A percentile compares a stretch with the other conserved stretches of the same genome.
Conservation (phyloP, 2,888 invertebrate species). For the Scaptomyza tumidula region DNA sequence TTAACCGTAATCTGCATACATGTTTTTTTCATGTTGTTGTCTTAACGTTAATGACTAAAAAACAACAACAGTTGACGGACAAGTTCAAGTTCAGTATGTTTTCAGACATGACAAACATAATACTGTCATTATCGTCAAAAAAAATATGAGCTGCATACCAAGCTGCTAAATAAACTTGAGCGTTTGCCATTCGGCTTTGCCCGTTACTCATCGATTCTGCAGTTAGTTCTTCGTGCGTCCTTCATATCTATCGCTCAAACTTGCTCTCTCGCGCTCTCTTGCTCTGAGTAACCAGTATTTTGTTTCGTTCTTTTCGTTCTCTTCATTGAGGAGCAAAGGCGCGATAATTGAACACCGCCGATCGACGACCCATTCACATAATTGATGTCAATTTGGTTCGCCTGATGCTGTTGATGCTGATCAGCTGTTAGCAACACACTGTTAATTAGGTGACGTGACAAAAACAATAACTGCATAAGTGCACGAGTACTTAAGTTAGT, state of each 20-base stretch:
- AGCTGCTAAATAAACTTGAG: conserved; percentile 5
- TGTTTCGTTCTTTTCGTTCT: conserved; percentile 23
- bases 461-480: conserved; percentile 31
- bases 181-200: neutral
- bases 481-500: conserved; percentile 9
- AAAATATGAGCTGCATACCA: conserved; percentile 12
- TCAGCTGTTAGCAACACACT: conserved; percentile 26
- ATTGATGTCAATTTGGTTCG: conserved; percentile 70
- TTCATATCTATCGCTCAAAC: conserved; percentile 4
- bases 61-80: conserved; percentile 38
- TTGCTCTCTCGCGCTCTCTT: neutral
- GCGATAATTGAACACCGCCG: conserved; percentile 39
- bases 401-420: conserved; percentile 9
- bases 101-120: conserved; percentile 13
- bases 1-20: neutral
- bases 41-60: conserved; percentile 38
- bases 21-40: conserved; percentile 12
- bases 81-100: conserved; percentile 69
- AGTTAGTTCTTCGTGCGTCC: conserved; percentile 12
- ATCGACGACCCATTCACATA: conserved; percentile 57
- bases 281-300: conserved; percentile 35
- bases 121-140: neutral
- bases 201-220: conserved; percentile 1
- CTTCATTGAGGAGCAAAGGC: conserved; percentile 54
- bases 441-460: conserved; percentile 46